Base-by-base conservation (phyloP, 2,113 vertebrate genomes). In the Pristiophorus japonicus region DNA sequence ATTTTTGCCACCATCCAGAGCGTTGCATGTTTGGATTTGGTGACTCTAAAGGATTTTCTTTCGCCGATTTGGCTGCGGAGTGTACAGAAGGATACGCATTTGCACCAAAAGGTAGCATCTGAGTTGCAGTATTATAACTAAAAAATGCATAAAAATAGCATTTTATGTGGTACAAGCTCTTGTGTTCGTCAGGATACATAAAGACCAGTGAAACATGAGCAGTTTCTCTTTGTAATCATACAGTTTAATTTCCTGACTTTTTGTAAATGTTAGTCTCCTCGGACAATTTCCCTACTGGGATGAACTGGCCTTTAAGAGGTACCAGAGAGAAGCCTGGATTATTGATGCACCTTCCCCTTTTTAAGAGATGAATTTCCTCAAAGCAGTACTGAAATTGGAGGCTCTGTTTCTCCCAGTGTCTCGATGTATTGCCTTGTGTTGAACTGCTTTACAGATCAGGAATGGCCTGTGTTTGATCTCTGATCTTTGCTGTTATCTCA, bases 11-110 rank as follows among this genome's bases (percentile, higher is more conserved):
- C 38, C 22, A 51, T 45, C 34, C 96, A 97, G 97, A 96, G 14
- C 20, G 93, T 10, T 22, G 96, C 93, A 96, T 96, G 1, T 98
- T 99, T 97, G 97, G 97, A 75, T 98, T 99, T 51, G 96, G 95
- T 95, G 96, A 96, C 70, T 24, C 78, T 0, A 95, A 96, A 55
- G 97, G 97, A 59, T 97, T 98, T 75, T 98, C 99, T 51, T 99
- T 99, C 97, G 98, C 98, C 90, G 99, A 99, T 92, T 96, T 99
- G 97, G 98, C 99, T 96, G 97, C 98, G 95, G 98, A 96, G 96
- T 98, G 97, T 95, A 98, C 97, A 0, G 97, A 97, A 63, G 98
- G 98, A 63, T 99, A 98, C 97, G 98, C 98, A 73, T 99, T 99
- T 98, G 98, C 98, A 94, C 95, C 96, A 20, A 96, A 98, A 98